Base-by-base conservation (phyloP, 2,113 vertebrate species). In the Microtus montanus region DNA sequence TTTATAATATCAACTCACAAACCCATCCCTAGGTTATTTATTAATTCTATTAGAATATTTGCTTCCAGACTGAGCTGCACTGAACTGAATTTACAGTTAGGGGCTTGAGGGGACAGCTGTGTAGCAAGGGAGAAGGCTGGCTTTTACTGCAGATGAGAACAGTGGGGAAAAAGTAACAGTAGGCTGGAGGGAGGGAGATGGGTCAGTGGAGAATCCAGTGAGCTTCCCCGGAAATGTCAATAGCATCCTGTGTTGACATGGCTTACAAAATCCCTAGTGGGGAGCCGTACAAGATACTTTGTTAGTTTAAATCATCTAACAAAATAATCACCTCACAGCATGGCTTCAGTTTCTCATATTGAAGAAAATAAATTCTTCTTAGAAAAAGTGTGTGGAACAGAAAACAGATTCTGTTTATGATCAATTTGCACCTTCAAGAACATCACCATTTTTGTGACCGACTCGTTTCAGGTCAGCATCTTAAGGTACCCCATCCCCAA, bases 301-400 rank as follows among this genome's bases (percentile, higher is more conserved):
- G 89, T 85, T 94, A 41, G 44, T 79, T 89, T 90, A 91, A 97
- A 58, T 95, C 61, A 93, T 82, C 75, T 35, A 58, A 84, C 75
- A 90, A 92, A 92, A 84, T 58, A 88, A 52, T 93, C 71, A 58
- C 58, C 68, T 71, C 66, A 58, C 49, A n/a, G 66, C 24, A 54
- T 73, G 52, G 5, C 41, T 44, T 90, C 24, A 66, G 5, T 71
- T 35, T 68, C 80, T 80, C 49, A 70, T 70, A 61, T 83, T 70
- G 75, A 91, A 96, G 89, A 84, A 91, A 83, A 95, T 68, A 94
- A 94, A 84, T 12, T 84, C 49, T 47, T 75, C 49, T 83, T 49
- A 26, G 58, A n/a, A 88, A 92, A 92, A 47, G 49, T 41, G 30
- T 92, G 49, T 79, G 66, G 61, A 83, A 83, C 7, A 63, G 54